phyloP scores from a whole-genome alignment of 2,888 invertebrate genomes.

The Cataglyphis rosenhaueri region DNA sequence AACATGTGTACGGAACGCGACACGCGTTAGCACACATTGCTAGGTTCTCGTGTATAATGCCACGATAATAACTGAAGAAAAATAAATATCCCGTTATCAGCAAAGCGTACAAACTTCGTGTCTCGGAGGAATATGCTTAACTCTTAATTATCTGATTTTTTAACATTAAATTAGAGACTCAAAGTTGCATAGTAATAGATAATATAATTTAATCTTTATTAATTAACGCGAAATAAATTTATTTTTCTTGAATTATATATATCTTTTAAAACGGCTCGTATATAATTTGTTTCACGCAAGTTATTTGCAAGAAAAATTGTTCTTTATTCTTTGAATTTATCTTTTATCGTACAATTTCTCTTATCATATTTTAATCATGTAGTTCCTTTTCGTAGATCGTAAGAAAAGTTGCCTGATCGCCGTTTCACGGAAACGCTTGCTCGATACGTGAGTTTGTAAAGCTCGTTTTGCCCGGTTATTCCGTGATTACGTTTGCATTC shows the following conservation, averaged over 20 bases:
- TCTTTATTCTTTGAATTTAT: not conserved
- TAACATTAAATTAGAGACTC: not conserved
- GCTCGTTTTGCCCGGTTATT: conserved; percentile 39
- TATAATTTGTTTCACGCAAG: not conserved
- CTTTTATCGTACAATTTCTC: not conserved
- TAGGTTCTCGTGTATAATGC: not conserved
- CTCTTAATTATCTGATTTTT: conserved; percentile 2
- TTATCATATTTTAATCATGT: not conserved
- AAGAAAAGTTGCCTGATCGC: not conserved
- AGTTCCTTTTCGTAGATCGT: not conserved
- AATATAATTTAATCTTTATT: not conserved
- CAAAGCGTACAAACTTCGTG: not conserved
- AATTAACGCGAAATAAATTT: not conserved
- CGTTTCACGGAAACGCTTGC: conserved; percentile 9
- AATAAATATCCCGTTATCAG: not conserved
- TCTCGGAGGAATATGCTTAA: not conserved
- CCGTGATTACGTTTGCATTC: conserved; percentile 67
- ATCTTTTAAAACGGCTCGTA: not conserved
- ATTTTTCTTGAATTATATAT: not conserved
- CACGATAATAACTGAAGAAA: not conserved
- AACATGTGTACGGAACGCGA: not conserved
- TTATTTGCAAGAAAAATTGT: not conserved
- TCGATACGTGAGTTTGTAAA: conserved; percentile 5
- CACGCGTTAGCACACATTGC: not conserved
- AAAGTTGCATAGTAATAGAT: not conserved